A percentile compares a stretch with the other conserved stretches of the same genome.
phyloP scores from a whole-genome alignment of 2,888 invertebrate species.

The Synergus umbraculus region DNA sequence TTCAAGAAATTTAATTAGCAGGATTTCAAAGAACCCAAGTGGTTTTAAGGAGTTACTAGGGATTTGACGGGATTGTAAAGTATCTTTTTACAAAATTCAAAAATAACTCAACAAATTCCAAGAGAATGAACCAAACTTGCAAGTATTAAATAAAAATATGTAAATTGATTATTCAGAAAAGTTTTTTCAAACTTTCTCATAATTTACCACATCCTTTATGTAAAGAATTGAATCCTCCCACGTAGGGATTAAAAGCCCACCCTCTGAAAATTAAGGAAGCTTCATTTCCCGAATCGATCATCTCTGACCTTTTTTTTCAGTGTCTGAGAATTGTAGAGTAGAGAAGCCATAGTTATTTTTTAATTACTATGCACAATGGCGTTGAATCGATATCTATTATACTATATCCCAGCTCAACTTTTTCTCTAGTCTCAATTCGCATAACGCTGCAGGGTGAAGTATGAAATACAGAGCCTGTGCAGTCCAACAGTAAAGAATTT shows the following conservation, averaged over 20 bases:
- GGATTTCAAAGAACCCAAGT: no score
- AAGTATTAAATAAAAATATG: no score
- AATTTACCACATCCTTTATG: background rate
- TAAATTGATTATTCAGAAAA: no score
- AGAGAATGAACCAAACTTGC: no score
- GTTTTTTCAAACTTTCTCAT: background rate
- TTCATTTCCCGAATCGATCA: background rate
- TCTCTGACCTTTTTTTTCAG: background rate
- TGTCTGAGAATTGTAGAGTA: no score
- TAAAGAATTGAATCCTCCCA: background rate
- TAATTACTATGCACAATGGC: slow-evolving; percentile 55
- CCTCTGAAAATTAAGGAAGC: background rate
- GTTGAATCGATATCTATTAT: slow-evolving; percentile 55
- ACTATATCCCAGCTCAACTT: slow-evolving; percentile 11
- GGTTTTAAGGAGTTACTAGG: no score
- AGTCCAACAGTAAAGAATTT: slow-evolving; percentile 15
- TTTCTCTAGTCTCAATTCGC: slow-evolving; percentile 16
- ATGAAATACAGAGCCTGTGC: background rate
- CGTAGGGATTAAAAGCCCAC: background rate
- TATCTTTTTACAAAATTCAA: no score
- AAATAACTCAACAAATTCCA: no score
- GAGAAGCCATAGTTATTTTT: slow-evolving; percentile 56
- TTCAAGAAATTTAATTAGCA: no score
- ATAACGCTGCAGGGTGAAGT: slow-evolving; percentile 2
- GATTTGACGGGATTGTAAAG: no score